A percentile compares a stretch with the other conserved stretches of the same genome.
Evolutionary conservation across 2,113 vertebrate genomes (phyloP).

Genomic region (Scartelaos histophorus): DNA sequence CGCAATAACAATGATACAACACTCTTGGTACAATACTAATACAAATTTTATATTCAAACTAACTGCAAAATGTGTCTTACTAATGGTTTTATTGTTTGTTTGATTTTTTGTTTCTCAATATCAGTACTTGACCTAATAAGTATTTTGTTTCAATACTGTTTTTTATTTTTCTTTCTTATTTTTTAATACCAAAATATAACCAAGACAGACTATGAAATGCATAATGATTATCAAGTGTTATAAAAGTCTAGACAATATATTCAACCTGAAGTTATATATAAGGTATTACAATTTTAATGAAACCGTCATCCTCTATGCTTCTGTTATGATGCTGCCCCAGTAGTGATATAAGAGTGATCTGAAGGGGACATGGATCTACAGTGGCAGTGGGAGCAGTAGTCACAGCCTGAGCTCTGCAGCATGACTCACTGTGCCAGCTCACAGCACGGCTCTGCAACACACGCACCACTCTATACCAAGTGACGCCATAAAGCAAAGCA

Average conservation of each 20-base stretch:
- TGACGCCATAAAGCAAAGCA: constrained; percentile 17
- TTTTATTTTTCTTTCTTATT: too few species aligned
- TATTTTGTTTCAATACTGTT: too few species aligned
- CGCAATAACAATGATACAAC: too few species aligned
- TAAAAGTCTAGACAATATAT: background rate
- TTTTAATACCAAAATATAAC: background rate
- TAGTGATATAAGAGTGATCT: constrained; percentile 12
- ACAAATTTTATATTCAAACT: too few species aligned
- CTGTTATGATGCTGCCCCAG: background rate
- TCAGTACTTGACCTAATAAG: too few species aligned
- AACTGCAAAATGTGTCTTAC: too few species aligned
- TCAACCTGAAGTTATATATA: background rate
- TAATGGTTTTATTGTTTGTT: too few species aligned
- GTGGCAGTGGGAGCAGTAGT: constrained; percentile 51
- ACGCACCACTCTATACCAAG: constrained; percentile 4
- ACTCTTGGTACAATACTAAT: too few species aligned
- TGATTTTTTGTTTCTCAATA: too few species aligned
- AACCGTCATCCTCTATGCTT: background rate
- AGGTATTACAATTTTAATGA: background rate
- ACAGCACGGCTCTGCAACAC: constrained; percentile 21
- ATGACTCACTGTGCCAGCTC: constrained; percentile 70
- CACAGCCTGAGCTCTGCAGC: constrained; percentile 61
- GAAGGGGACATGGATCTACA: constrained; percentile 16
- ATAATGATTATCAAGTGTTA: background rate
- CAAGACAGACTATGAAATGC: background rate